Evolutionary conservation across 2,113 vertebrate species (phyloP).

Genomic region (Strix aluco): DNA sequence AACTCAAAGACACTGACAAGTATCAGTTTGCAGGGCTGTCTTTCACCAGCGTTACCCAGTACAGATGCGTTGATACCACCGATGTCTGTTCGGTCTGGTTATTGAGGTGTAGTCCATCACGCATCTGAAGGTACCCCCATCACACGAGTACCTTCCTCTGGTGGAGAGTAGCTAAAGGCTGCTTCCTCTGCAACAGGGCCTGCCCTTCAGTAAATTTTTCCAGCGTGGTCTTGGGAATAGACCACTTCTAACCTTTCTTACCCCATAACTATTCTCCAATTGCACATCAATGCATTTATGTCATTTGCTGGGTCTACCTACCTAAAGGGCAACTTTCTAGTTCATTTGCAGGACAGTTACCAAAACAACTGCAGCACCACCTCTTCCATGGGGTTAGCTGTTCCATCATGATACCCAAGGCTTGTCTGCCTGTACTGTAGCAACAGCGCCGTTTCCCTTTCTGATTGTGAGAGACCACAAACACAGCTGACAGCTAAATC

Average conservation of each 20-base stretch:
- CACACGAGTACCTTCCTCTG: not conserved
- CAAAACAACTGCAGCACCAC: accelerated
- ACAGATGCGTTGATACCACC: accelerated
- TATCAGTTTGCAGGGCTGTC: not conserved
- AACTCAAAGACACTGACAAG: not conserved
- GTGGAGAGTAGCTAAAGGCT: not conserved
- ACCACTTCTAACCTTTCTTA: not conserved
- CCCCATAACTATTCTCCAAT: not conserved
- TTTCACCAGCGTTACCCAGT: accelerated
- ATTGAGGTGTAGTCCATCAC: not conserved
- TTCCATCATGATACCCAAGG: not conserved
- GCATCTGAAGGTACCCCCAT: not conserved
- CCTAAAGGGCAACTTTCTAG: too few species aligned
- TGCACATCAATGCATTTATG: not conserved
- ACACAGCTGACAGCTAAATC: not conserved
- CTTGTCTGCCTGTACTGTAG: accelerated
- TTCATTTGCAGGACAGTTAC: not conserved
- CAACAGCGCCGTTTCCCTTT: not conserved
- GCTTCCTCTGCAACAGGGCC: not conserved
- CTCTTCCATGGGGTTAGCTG: not conserved
- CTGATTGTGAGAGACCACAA: not conserved
- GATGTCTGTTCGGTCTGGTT: accelerated
- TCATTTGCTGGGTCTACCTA: not conserved
- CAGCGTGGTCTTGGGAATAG: not conserved
- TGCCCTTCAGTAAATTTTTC: not conserved